Conservation (phyloP, 2,797 vertebrate species). For the Acanthopagrus latus region DNA sequence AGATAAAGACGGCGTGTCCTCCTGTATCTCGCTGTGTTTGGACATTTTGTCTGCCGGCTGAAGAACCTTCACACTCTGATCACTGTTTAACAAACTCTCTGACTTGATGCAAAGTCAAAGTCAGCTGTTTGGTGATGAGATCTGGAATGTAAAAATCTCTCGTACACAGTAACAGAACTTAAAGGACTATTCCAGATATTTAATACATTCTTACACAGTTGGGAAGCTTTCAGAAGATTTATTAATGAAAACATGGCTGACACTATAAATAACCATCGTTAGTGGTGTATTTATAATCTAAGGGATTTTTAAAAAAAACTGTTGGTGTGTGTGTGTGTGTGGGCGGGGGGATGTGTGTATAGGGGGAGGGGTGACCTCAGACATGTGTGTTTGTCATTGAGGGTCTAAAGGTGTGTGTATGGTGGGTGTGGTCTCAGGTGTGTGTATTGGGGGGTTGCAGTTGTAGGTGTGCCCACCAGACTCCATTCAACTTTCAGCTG, state of each 20-base stretch:
- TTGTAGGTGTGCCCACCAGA: slow-evolving; percentile 51
- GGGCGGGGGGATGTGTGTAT: neutral
- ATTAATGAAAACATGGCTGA: too few relatives aligned
- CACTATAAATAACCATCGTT: too few relatives aligned
- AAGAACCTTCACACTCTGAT: slow-evolving; percentile 28
- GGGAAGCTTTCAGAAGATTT: too few relatives aligned
- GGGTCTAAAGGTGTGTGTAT: neutral
- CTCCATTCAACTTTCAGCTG: slow-evolving; percentile 53
- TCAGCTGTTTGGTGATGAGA: too few relatives aligned
- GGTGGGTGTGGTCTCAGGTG: slow-evolving; percentile 44
- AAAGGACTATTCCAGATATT: too few relatives aligned
- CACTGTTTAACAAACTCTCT: neutral
- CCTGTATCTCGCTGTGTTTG: neutral
- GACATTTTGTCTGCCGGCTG: slow-evolving; percentile 25
- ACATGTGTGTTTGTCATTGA: neutral
- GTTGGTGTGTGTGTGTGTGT: neutral
- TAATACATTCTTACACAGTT: too few relatives aligned
- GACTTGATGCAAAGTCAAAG: too few relatives aligned
- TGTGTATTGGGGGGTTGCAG: slow-evolving; percentile 31
- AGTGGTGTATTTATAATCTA: too few relatives aligned
- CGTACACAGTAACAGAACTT: too few relatives aligned
- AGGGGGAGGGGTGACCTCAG: neutral
- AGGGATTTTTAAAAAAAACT: neutral
- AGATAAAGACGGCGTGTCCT: neutral
- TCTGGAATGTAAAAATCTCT: too few relatives aligned